Percentiles rank a stretch among this genome's conserved stretches.
Evolutionary conservation across 30 jellyfish, hydroid and myxozoan genomes (phyloP).

Genomic region (Cassiopea andromeda): DNA sequence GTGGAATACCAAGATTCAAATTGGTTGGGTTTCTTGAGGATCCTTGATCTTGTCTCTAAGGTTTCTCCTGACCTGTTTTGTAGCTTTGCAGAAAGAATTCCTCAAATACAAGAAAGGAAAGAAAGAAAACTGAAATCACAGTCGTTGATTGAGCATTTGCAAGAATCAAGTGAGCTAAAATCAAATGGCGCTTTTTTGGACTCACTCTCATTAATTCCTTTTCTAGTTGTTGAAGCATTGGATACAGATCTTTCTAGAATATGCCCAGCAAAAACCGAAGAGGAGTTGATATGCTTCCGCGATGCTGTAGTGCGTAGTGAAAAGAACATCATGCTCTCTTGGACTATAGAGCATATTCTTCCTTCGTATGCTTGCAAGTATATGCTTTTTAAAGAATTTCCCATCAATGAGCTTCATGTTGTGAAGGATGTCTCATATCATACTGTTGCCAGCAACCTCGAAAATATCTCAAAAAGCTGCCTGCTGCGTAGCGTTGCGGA

Average conservation of each 20-base stretch:
- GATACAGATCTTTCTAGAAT: background rate
- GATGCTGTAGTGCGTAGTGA: slow-evolving; percentile 12
- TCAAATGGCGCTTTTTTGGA: background rate
- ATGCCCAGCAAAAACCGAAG: background rate
- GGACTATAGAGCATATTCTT: slow-evolving; percentile 49
- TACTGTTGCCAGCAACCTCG: slow-evolving; percentile 38
- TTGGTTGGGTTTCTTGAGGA: slow-evolving; percentile 62
- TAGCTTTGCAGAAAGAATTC: slow-evolving; percentile 51
- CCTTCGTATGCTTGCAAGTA: slow-evolving; percentile 4
- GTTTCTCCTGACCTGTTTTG: slow-evolving; percentile 32
- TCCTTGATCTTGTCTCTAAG: slow-evolving; percentile 45
- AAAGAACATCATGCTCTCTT: background rate
- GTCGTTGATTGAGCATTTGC: slow-evolving; percentile 19
- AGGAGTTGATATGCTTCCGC: background rate
- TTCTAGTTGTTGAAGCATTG: slow-evolving; percentile 28
- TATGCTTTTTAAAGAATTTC: background rate
- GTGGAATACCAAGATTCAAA: background rate
- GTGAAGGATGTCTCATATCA: background rate
- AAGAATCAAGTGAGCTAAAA: background rate
- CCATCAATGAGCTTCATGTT: background rate
- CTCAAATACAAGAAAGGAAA: background rate
- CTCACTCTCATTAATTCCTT: slow-evolving; percentile 7
- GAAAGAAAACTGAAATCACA: slow-evolving; percentile 16
- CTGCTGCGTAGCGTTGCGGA: background rate
- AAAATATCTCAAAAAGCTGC: slow-evolving; percentile 5